These are phyloP conservation scores for Drosophila tani DNA, from an alignment of 1,140 invertebrate genomes.

Conservation along the genomic window DNA sequence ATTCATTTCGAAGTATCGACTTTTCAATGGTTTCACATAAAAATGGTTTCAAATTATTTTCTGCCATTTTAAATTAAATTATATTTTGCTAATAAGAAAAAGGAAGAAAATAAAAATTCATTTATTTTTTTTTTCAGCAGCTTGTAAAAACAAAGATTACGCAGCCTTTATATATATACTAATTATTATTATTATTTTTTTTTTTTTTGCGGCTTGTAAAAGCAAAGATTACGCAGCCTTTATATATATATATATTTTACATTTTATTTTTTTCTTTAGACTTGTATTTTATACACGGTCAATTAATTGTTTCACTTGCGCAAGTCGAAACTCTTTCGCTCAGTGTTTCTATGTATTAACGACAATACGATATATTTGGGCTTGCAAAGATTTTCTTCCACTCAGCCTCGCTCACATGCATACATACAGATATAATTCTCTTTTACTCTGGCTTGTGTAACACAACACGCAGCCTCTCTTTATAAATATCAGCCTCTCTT, in stretches of 20 bases:
- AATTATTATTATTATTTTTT: background rate
- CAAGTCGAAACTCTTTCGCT: background rate
- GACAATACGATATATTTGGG: background rate
- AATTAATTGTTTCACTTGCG: background rate
- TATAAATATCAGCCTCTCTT: no score
- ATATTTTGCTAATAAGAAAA: background rate
- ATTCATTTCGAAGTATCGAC: background rate
- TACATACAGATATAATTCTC: background rate
- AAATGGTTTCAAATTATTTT: background rate
- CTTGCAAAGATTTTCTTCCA: background rate
- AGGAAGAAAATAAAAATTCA: background rate
- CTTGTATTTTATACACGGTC: conserved; percentile 2
- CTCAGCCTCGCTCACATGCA: background rate
- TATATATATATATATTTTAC: background rate
- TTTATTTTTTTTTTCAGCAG: background rate
- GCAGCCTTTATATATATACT: no score
- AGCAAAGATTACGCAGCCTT: background rate
- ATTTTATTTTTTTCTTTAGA: background rate
- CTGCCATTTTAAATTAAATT: background rate
- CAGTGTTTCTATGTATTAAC: conserved; percentile 1
- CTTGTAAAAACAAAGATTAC: background rate
- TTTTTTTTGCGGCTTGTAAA: background rate
- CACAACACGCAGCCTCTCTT: background rate
- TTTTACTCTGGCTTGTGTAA: background rate
- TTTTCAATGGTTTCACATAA: background rate